A percentile compares a stretch with the other conserved stretches of the same genome.
Conservation (phyloP, 2,113 vertebrate genomes). For the Pan troglodytes region NHGRI_mPanTro3-v2.1_pri NC_072421.2:26274501-26275000, state of each 20-base stretch:
- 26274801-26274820: neutral
- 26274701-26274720: neutral
- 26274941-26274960: neutral
- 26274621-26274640: neutral
- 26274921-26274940: neutral
- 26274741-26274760: neutral
- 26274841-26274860: neutral
- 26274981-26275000: neutral
- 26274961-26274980: constrained; percentile 2
- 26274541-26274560: neutral
- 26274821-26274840: neutral
- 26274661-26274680: neutral
- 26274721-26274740: neutral
- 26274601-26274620: neutral
- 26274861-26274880: neutral
- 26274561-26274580: neutral
- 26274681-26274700: neutral
- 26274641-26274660: neutral
- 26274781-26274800: neutral
- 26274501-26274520: neutral
- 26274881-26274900: neutral
- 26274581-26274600: neutral
- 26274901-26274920: neutral
- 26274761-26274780: neutral
- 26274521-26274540: neutral